Evolutionary conservation across 2,888 invertebrate species (phyloP).

Genomic region (Cerastis leucographa): DNA sequence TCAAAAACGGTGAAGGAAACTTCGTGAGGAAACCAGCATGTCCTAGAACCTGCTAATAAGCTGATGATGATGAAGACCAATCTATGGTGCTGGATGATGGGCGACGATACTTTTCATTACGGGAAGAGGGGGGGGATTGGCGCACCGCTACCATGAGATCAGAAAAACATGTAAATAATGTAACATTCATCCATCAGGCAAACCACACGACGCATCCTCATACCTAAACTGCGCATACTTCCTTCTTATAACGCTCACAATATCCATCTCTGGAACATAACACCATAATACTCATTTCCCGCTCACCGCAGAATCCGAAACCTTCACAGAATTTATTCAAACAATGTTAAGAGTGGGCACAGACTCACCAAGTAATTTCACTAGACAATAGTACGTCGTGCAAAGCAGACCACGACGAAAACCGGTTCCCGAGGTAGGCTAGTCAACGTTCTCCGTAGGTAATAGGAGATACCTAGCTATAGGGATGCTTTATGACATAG

Average conservation of each 20-base stretch:
- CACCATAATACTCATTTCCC: constrained; percentile 44
- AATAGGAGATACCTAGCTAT: constrained; percentile 25
- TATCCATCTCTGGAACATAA: constrained; percentile 36
- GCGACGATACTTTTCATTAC: no score
- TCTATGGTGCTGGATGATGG: background rate
- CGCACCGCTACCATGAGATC: background rate
- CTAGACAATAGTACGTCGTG: constrained; percentile 83
- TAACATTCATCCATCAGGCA: constrained; percentile 1
- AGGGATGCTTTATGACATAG: constrained; percentile 35
- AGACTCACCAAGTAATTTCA: constrained; percentile 75
- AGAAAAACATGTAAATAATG: background rate
- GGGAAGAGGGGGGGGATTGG: no score
- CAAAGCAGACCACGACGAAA: constrained; percentile 80
- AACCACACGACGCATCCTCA: background rate
- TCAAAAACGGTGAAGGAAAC: no score
- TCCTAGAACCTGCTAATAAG: no score
- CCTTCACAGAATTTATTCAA: constrained; percentile 57
- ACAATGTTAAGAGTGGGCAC: constrained; percentile 50
- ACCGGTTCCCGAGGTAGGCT: constrained; percentile 79
- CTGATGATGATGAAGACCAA: no score
- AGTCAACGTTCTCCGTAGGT: constrained; percentile 54
- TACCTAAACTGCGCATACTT: background rate
- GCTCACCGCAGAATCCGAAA: constrained; percentile 61
- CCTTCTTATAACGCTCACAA: constrained; percentile 9
- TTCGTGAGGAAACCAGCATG: no score